These are phyloP conservation scores for Athene cunicularia DNA, from an alignment of 2,113 vertebrate species.

Conservation along the genomic window DNA sequence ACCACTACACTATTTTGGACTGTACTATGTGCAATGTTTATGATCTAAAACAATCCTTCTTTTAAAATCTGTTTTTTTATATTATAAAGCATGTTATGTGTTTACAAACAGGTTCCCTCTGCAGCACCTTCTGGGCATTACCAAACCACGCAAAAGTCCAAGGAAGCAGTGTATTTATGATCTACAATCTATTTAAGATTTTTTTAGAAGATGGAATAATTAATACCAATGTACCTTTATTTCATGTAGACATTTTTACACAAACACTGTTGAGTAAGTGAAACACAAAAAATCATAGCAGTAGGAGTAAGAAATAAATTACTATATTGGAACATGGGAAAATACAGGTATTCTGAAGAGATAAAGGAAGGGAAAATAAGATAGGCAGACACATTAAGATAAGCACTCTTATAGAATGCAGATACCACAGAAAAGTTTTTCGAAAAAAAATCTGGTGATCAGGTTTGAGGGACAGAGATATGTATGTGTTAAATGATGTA, in stretches of 20 bases:
- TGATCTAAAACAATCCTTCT: neutral
- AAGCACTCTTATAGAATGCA: neutral
- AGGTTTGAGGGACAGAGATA: neutral
- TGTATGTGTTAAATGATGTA: neutral
- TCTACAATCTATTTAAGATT: neutral
- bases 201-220: neutral
- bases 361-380: neutral
- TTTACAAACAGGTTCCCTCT: neutral
- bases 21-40: neutral
- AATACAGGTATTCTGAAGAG: neutral
- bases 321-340: neutral
- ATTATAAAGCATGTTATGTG: accelerated
- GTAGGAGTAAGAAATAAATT: neutral
- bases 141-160: neutral
- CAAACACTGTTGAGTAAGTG: neutral
- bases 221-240: neutral
- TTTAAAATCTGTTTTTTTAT: neutral
- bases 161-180: neutral
- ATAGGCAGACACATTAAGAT: neutral
- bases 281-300: neutral
- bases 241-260: neutral
- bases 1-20: neutral
- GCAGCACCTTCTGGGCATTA: neutral
- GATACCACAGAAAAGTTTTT: neutral
- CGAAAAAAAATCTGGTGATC: neutral